Percentiles rank a stretch among this genome's conserved stretches.
These are phyloP conservation scores for Drosophila littoralis DNA, from an alignment of 1,140 invertebrate genomes.

Conservation along the genomic window DNA sequence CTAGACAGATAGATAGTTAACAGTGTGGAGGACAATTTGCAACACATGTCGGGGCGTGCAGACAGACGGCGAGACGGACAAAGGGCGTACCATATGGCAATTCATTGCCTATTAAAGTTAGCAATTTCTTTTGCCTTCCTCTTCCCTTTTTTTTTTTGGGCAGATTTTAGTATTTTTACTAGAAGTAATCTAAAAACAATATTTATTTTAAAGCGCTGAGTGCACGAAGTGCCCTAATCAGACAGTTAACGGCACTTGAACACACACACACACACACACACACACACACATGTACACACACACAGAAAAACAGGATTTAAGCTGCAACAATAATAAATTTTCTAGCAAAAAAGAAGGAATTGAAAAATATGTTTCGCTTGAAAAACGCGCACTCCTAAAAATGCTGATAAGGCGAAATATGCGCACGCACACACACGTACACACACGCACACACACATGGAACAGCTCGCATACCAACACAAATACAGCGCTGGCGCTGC, in stretches of 20 bases:
- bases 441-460: conserved; percentile 12
- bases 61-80: conserved; percentile 1
- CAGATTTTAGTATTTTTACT: conserved; percentile 52
- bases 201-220: conserved; percentile 78
- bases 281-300: conserved; percentile 14
- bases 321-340: conserved; percentile 80
- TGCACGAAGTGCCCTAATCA: conserved; percentile 74
- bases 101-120: conserved; percentile 67
- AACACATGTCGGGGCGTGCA: conserved; percentile 50
- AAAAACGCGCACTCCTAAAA: conserved; percentile 62
- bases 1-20: conserved; percentile 31
- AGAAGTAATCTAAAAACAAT: conserved; percentile 77
- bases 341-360: conserved; percentile 53
- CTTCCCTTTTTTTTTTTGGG: conserved; percentile 21
- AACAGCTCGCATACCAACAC: conserved; percentile 9
- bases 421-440: conserved; percentile 52
- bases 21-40: conserved; percentile 39
- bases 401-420: conserved; percentile 81
- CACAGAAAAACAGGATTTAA: conserved; percentile 70
- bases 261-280: conserved; percentile 31
- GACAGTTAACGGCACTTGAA: conserved; percentile 70
- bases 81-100: conserved; percentile 57
- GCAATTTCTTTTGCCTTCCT: conserved; percentile 44
- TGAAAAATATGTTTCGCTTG: conserved; percentile 58
- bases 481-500: conserved; percentile 9